phyloP scores from a whole-genome alignment of 2,797 vertebrate genomes.

The Emydoidea blandingii region DNA sequence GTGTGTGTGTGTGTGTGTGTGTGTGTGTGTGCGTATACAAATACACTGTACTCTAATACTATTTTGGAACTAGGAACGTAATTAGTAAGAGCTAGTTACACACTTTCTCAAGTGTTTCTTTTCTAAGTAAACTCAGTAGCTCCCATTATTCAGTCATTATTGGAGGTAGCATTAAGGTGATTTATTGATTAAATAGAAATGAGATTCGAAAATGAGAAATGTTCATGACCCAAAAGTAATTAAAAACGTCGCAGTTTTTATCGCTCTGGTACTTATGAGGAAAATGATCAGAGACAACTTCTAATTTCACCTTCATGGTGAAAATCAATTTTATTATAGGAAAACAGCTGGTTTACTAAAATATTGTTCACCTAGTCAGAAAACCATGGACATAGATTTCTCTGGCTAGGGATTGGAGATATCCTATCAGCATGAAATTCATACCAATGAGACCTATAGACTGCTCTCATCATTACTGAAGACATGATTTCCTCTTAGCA shows the following conservation, averaged over 20 bases:
- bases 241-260: neutral
- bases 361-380: constrained; percentile 23
- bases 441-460: neutral
- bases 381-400: constrained; percentile 9
- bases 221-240: neutral
- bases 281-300: constrained; percentile 25
- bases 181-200: neutral
- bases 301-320: constrained; percentile 20
- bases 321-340: constrained; percentile 46
- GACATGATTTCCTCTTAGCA: neutral
- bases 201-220: neutral
- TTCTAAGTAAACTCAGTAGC: neutral
- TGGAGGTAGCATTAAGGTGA: neutral
- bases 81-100: neutral
- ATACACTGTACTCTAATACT: too few species aligned
- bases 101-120: neutral
- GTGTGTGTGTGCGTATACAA: too few species aligned
- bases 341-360: constrained; percentile 60
- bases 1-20: too few species aligned
- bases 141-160: neutral
- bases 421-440: constrained; percentile 16
- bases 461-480: neutral
- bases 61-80: neutral
- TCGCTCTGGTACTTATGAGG: constrained; percentile 26
- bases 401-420: neutral